Base-by-base conservation (phyloP, 2,797 vertebrate species). In the Yasuhikotakia modesta region DNA sequence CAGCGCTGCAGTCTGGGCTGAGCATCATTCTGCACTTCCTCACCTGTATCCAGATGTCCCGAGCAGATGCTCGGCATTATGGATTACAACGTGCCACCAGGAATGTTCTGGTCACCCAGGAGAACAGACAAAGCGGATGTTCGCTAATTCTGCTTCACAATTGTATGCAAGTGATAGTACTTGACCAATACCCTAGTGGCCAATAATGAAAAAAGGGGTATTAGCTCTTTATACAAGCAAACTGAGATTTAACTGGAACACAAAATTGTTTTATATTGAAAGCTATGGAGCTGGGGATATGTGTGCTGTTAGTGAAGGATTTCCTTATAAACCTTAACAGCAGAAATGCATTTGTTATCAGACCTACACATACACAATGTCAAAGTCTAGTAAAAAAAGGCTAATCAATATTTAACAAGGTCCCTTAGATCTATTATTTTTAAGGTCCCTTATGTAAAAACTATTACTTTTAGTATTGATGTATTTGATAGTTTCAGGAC, bases 151-250 rank as follows among this genome's bases (percentile, higher is more conserved):
- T 82, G 80, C 61, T 83, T 73, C 77, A 76, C 80, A 84, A 64
- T 80, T 82, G 79, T 83, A 65, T 83, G 70, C 77, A 80, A 50
- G 72, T 14, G 57, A 69, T 60, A 79, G 70, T 39, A 45, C 81
- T 43, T 81, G 78, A 74, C 66, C 10, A 1, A 45, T 55, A 84
- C 72, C 71, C 78, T 80, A 86, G 81, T 82, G 81, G 67, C 72
- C 79, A 57, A 53, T 76, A 87, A 83, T 86, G 79, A 86, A 83
- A 81, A 86, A 90, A 88, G 85, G 83, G 86, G 79, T 39, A 83
- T 83, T 85, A 76, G 39, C 66, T 81, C 46, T 5, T 48, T 32
- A 57, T 19, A 65, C 48, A 77, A 58, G 30, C 71, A 11, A 50
- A 52, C 14, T 60, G 76, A 82, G 81, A 81, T 73, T 79, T 58